A percentile compares a stretch with the other conserved stretches of the same genome.
These are phyloP conservation scores for Phyllotis vaccarum DNA, from an alignment of 2,797 vertebrate genomes.

Conservation along the genomic window DNA sequence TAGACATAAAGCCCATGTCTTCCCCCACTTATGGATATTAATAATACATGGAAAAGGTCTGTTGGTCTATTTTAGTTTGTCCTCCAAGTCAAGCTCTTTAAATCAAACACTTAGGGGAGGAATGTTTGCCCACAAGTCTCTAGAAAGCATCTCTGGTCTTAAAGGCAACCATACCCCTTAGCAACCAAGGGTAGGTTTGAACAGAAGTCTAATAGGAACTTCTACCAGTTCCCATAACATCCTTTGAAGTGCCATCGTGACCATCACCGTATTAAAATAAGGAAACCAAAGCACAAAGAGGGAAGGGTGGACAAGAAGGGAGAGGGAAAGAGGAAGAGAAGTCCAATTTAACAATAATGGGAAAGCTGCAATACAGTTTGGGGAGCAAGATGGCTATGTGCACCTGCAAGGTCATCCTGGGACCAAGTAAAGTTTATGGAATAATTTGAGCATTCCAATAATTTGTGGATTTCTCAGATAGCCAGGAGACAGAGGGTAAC, in stretches of 20 bases:
- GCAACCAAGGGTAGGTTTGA: neutral
- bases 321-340: neutral
- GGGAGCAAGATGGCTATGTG: neutral
- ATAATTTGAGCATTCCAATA: neutral
- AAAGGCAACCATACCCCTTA: constrained; percentile 44
- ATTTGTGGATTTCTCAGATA: neutral
- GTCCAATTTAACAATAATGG: neutral
- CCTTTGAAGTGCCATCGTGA: rapidly evolving
- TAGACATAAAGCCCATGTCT: constrained; percentile 55
- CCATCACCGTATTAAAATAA: neutral
- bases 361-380: neutral
- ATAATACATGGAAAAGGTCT: constrained; percentile 85
- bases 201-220: rapidly evolving
- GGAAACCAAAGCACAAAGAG: neutral
- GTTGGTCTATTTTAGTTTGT: constrained; percentile 84
- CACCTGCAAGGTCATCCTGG: rapidly evolving
- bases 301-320: too few species aligned
- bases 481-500: too few species aligned
- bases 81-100: constrained; percentile 73
- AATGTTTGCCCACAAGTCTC: constrained; percentile 65
- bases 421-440: neutral
- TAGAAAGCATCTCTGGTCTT: constrained; percentile 66
- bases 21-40: constrained; percentile 85
- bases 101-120: constrained; percentile 82
- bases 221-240: neutral